Evolutionary conservation across 2,888 invertebrate genomes (phyloP).

Genomic region (Lomographa bimaculata): DNA sequence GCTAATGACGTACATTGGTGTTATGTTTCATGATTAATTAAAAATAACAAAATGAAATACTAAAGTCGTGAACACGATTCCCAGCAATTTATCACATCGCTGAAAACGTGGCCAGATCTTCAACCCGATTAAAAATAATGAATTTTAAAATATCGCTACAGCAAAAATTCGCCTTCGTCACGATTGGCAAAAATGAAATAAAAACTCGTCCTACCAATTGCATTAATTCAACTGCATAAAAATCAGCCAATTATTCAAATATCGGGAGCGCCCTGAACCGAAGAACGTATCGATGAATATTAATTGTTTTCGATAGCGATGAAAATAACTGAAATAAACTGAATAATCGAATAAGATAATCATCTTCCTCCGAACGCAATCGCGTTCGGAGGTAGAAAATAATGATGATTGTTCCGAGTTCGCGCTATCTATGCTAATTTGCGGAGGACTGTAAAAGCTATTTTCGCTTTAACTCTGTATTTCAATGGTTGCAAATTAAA

Average conservation of each 20-base stretch:
- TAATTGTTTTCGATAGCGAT: constrained; percentile 69
- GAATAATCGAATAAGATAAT: constrained; percentile 48
- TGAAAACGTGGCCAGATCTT: constrained; percentile 31
- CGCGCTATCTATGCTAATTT: constrained; percentile 29
- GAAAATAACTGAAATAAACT: constrained; percentile 50
- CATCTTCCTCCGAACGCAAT: no score
- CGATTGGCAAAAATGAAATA: constrained; percentile 53
- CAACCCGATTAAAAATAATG: constrained; percentile 31
- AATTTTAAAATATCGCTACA: constrained; percentile 33
- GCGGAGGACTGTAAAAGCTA: constrained; percentile 16
- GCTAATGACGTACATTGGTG: no score
- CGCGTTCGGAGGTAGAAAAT: constrained; percentile 28
- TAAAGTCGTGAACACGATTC: constrained; percentile 4
- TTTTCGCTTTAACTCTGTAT: constrained; percentile 18
- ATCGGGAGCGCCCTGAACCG: constrained; percentile 61
- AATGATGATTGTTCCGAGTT: constrained; percentile 27
- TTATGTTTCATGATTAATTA: no score
- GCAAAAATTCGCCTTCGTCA: constrained; percentile 38
- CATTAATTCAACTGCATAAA: constrained; percentile 81
- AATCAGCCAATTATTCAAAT: constrained; percentile 83
- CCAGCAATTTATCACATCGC: constrained; percentile 16
- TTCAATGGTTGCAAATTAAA: constrained; percentile 14
- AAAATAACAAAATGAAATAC: constrained; percentile 2
- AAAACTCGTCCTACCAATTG: constrained; percentile 72
- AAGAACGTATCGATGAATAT: constrained; percentile 77